phyloP scores from a whole-genome alignment of 2,797 vertebrate species.

The Malacoraja senta region DNA sequence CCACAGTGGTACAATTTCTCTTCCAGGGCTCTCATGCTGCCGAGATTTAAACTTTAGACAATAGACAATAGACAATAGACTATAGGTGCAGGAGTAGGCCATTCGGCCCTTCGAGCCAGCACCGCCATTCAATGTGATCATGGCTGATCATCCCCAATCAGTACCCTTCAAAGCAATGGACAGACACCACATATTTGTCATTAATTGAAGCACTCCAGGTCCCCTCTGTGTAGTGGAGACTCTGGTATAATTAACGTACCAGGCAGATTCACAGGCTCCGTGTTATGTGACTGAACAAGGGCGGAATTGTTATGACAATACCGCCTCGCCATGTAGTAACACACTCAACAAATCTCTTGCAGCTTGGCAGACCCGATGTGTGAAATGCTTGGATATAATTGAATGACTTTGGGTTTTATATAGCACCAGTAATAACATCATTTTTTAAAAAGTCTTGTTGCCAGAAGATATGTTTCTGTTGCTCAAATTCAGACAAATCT shows the following conservation, averaged over 20 bases:
- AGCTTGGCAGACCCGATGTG: neutral
- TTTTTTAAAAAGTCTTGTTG: neutral
- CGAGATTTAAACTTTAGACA: neutral
- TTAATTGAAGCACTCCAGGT: too few species aligned
- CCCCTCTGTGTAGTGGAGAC: neutral
- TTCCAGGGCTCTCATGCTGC: neutral
- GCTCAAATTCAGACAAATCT: neutral
- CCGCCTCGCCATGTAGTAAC: neutral
- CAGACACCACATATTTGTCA: neutral
- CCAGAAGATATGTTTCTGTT: neutral
- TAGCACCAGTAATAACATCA: neutral
- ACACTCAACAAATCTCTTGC: neutral
- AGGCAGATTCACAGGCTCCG: neutral
- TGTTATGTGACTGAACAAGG: neutral
- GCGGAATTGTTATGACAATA: neutral
- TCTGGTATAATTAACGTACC: neutral
- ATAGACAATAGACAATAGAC: too few species aligned
- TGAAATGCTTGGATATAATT: slow-evolving; percentile 9
- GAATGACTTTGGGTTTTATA: neutral
- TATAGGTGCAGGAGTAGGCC: too few species aligned
- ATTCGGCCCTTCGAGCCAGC: too few species aligned
- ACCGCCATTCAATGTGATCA: too few species aligned
- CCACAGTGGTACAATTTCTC: too few species aligned
- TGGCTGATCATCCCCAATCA: too few species aligned
- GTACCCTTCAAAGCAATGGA: neutral